Conservation (phyloP, 2,113 vertebrate species). For the Tachysurus vachellii region DNA sequence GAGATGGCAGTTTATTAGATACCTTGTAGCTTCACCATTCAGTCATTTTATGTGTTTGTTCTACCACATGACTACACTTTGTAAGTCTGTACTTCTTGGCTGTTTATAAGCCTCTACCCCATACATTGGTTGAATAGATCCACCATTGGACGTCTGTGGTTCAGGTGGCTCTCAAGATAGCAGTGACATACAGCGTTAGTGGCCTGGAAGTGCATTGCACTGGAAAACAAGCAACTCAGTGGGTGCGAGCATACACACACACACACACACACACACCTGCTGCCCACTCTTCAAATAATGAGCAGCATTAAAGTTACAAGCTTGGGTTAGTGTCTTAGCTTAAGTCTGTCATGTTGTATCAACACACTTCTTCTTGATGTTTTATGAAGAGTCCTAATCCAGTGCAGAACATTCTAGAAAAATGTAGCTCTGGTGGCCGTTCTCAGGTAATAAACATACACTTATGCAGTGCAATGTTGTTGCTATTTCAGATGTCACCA, state of each 20-base stretch:
- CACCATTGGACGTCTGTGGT: not conserved
- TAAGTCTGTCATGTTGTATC: not conserved
- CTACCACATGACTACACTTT: not conserved
- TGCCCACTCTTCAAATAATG: not conserved
- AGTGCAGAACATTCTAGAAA: not conserved
- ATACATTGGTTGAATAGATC: not conserved
- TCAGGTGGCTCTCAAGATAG: not conserved
- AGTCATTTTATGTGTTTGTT: not conserved
- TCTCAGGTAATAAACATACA: not conserved
- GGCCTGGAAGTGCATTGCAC: not conserved
- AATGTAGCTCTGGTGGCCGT: not conserved
- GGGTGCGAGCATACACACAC: not conserved
- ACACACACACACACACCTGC: not conserved
- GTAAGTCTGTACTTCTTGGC: not conserved
- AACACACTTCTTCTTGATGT: not conserved
- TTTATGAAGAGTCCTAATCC: not conserved
- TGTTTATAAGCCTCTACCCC: not conserved
- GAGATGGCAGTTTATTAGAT: not conserved
- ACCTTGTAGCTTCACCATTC: not conserved
- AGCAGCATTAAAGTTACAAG: not conserved
- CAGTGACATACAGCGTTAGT: not conserved
- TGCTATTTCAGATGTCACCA: not conserved
- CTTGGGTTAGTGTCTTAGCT: too few species aligned
- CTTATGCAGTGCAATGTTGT: not conserved
- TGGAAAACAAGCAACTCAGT: not conserved